Base-by-base conservation (phyloP, 2,888 invertebrate species). In the Drosophila maculinotata region DNA sequence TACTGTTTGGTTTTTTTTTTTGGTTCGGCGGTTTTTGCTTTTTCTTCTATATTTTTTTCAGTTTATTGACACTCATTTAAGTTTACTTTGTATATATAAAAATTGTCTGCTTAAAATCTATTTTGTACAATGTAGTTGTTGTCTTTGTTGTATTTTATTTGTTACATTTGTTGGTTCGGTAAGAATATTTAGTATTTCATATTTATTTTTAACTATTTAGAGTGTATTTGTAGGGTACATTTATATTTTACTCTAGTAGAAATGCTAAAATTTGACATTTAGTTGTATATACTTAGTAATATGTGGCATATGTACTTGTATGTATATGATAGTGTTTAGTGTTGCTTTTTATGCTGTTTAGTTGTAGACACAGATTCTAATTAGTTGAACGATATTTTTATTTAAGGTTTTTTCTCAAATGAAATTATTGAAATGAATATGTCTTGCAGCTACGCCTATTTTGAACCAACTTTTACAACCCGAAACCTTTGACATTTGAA, bases 121-220 rank as follows among this genome's bases (percentile, higher is more conserved):
- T 85, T 87, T 88, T 88, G 88, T 87, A 88, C 87, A 87, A 87
- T 88, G 72, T 73, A 74, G 77, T 88, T 88, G 88, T 87, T 80
- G 84, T 87, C 82, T 79, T 84, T 76, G 82, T 78, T 76, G 67
- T 80, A 73, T 76, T 65, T 66, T 31, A 54, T 67, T 76, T 72
- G 74, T 71, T 76, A 59, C 60, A 48, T 63, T 59, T 63, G 65
- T 82, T 84, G 69, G 69, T 81, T 79, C 72, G 66, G 70, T 72
- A 35, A 41, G 53, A 71, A 47, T 62, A 57, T 66, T 72, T 31
- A 41, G 53, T 66, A 47, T 62, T 54, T 66, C 28, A 31, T 38
- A 25, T 56, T 44, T 65, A 25, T 42, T 38, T 26, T 48, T 52
- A 10, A 38, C 33, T 35, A 47, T 49, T 44, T 38, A 71, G 15